Evolutionary conservation across 2,888 invertebrate species (phyloP).

Genomic region (Parnassius apollo): DNA sequence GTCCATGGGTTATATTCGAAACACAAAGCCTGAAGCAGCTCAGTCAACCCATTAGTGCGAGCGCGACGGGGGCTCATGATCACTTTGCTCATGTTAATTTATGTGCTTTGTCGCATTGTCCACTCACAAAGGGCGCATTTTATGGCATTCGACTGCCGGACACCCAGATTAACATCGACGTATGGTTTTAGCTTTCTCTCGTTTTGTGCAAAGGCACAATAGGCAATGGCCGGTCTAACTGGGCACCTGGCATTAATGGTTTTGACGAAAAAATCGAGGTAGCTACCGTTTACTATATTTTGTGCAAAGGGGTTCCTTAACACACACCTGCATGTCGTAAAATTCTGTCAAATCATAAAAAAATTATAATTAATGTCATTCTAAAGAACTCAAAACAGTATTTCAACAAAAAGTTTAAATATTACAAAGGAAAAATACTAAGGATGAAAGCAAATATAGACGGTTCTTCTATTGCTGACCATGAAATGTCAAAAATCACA

Average conservation of each 20-base stretch:
- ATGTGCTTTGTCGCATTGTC: conserved; percentile 78
- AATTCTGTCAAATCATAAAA: no score
- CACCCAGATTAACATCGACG: conserved; percentile 78
- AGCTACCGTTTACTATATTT: conserved; percentile 35
- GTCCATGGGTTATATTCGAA: conserved; percentile 30
- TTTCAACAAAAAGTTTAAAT: no score
- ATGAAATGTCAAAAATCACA: no score
- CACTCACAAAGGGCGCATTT: conserved; percentile 65
- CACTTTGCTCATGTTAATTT: conserved; percentile 79
- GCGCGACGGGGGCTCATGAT: conserved; percentile 74
- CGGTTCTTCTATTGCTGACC: no score
- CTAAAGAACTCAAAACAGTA: no score
- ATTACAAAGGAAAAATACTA: no score
- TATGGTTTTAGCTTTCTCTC: conserved; percentile 71
- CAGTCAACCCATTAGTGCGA: conserved; percentile 75
- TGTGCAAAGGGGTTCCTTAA: conserved; percentile 39
- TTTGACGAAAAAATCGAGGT: conserved; percentile 40
- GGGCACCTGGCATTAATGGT: conserved; percentile 74
- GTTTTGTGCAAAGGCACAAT: conserved; percentile 77
- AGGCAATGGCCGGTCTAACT: conserved; percentile 59
- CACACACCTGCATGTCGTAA: conserved; percentile 18
- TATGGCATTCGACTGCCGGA: conserved; percentile 75
- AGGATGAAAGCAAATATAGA: no score
- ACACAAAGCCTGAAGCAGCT: conserved; percentile 38
- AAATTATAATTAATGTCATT: no score